Base-by-base conservation (phyloP, 2,113 vertebrate genomes). In the Notiomystis cincta region DNA sequence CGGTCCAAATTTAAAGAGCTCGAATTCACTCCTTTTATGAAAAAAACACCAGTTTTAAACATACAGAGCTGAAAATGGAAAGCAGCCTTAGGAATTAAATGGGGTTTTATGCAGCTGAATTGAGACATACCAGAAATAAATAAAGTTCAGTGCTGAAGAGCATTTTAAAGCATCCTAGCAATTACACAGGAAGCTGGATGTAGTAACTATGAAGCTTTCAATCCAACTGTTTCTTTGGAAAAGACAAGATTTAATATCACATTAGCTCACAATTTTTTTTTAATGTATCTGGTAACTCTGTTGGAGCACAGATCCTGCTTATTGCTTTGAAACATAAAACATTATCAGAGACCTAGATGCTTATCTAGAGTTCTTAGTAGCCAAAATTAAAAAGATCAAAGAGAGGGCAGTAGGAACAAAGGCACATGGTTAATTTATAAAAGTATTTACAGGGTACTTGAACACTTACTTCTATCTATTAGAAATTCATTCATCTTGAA, bases 371-470 rank as follows among this genome's bases (percentile, higher is more conserved):
- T 61, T 86, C 62, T 82, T 54, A 72, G 44, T 67, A 82, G 71
- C 58, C 88, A 92, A 93, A 93, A 90, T 61, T 66, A 61, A 91
- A 91, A 93, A 92, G 45, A 86, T 47, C 40, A 80, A 45, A 88
- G n/a, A 81, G 45, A 90, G 22, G 5, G 80, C 58, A 51, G 61
- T 50, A 93, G 58, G 88, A 93, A 88, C 82, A 96, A 96, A 97
- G 95, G 92, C 90, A 96, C 94, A 22, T 93, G 79, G 62, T 86
- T 90, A 80, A 82, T 93, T 90, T 95, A 93, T 88, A 97, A 86
- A 96, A 96, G 30, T 90, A 92, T 93, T 93, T 93, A 94, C 85
- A 95, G 50, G 28, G 50, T 96, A 50, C 53, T 80, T 18, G 5
- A 75, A 84, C 47, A 78, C 44, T 95, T 90, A 79, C 37, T 93